Evolutionary conservation across 2,888 invertebrate genomes (phyloP), one percentile per base, ranked within the genome.

Genomic region (Chaetogeoica ovagalla): DNA sequence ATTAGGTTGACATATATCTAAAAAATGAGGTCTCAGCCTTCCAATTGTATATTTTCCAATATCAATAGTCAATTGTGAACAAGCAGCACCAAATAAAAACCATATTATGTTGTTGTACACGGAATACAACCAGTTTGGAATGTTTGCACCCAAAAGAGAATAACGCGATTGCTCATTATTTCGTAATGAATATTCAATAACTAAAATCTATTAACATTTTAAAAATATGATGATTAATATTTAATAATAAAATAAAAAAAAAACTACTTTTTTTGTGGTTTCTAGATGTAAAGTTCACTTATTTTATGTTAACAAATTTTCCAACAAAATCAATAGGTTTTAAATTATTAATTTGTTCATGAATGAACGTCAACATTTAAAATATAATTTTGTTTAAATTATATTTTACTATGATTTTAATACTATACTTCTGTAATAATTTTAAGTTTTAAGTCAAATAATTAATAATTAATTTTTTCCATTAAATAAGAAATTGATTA

Each of bases 1-100:
- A 83, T 89, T 88, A 0, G 98, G 98, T 79, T 89, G 87, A 85
- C 98, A 99, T 0, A 97, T 92, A 84, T 90, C 90, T 85, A 96
- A 91, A 88, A 98, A 99, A 87, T 99, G 97, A 52, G 98, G 98
- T 84, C 98, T 89, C 83, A 98, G 88, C 79, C 97, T 90, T 60
- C 98, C 98, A 83, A 98, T 92, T 15, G 93, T 91, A 86, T 96
- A 97, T 87, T 98, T 98, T 83, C 94, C 95, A 83, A 97, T 90
- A 86, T 98, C 97, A 7, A 97, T 97, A 83, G 93, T 91, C 70
- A 96, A 88, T 86, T 95, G 95, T 83, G 93, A 93, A 84, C 92
- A 90, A 65, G 92, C 93, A 68, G 93, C 93, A 0, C 96, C 97
- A 87, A 97, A 97, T 43, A 92, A 91, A 86, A 96, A 97, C 66